Base-by-base conservation (phyloP, 1,140 invertebrate species). In the Geopemphigus sp. region DNA sequence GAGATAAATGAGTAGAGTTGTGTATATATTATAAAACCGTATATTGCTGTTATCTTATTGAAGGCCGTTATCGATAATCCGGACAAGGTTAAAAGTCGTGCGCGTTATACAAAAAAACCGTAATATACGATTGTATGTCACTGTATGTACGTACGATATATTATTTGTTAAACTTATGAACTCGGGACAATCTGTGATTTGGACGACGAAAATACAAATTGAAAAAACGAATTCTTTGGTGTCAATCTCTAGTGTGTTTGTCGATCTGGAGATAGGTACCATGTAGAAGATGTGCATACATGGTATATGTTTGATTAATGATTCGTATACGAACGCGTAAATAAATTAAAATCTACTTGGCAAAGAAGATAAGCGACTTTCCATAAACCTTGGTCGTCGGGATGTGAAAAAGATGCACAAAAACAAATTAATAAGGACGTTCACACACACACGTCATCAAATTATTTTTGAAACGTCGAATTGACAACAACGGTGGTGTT, bases 61-160 rank as follows among this genome's bases (percentile, higher is more conserved):
- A 72, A 53, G 68, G 50, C 14, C 47, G 50, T 72, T 72, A 54
- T 72, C 68, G 68, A 54, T 72, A 53, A 72, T 72, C 68, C 68
- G 68, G 24, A 72, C 68, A 54, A 72, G 68, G 68, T 72, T 72
- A 72, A 70, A 53, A 72, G 68, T 72, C 68, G 47, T 24, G 17
- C 17, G 47, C 22, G 68, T 29, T 54, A 19, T 72, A 29, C 24
- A 72, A 72, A 72, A 72, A 24, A 72, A 53, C 11, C 11, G 11
- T 45, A 45, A 45, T 50, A 68, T 47, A 50, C 22, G 50, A 24
- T 72, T 54, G 10, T 54, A 24, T 70, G 47, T 70, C 45, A 53
- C 24, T 17, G 29, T 72, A 54, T 29, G 68, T 68, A 32, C 66
- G 50, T 8, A 63, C 29, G 32, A 32, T 53, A 53, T 50, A 70